phyloP scores from a whole-genome alignment of 2,113 vertebrate genomes.

The Azemiops feae region DNA sequence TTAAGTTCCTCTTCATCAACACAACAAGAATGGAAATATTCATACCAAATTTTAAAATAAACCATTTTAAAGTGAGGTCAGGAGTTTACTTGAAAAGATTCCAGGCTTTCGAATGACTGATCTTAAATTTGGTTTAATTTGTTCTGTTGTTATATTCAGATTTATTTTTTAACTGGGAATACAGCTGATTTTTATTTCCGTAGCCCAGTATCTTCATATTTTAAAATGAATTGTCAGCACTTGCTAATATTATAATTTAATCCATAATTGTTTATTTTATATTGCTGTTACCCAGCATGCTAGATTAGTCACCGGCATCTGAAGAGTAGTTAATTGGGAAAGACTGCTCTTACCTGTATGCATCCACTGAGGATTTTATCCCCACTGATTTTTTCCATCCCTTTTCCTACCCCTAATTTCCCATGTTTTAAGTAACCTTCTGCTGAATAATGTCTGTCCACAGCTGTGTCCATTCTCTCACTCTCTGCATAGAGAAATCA shows the following conservation, averaged over 20 bases:
- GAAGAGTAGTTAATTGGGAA: too few species aligned
- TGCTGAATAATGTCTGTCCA: background rate
- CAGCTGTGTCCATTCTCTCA: background rate
- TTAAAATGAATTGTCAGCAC: background rate
- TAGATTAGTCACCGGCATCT: background rate
- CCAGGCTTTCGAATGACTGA: background rate
- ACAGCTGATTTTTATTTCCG: background rate
- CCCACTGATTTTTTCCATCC: background rate
- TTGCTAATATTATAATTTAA: background rate
- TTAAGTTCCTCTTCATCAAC: background rate
- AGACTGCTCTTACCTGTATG: background rate
- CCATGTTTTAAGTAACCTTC: background rate
- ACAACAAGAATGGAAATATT: background rate
- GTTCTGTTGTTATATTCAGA: background rate
- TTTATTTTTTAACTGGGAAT: background rate
- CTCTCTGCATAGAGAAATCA: background rate
- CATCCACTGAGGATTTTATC: background rate
- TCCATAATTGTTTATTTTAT: background rate
- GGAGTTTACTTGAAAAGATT: background rate
- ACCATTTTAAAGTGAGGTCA: too few species aligned
- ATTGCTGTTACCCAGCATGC: background rate
- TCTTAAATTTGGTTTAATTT: background rate
- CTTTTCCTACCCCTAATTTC: background rate
- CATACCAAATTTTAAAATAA: background rate
- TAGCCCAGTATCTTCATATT: background rate